Conservation (phyloP, 2,888 invertebrate genomes). For the Drosophila paramelanica region DNA sequence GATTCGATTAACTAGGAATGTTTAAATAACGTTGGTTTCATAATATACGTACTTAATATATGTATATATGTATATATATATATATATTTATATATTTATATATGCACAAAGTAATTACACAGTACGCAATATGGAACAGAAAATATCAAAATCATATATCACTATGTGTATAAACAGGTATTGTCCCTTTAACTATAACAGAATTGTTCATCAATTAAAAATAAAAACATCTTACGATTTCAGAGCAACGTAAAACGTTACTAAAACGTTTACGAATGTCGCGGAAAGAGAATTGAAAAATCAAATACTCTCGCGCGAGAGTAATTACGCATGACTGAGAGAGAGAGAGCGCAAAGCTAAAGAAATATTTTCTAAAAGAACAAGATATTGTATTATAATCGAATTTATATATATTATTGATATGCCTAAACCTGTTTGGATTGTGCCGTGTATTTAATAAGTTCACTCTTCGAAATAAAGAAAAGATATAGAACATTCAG, state of each 20-base stretch:
- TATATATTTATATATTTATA: constrained; percentile 6
- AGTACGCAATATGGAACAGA: constrained; percentile 6
- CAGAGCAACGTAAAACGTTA: background rate
- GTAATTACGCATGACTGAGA: background rate
- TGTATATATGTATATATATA: background rate
- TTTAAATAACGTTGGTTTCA: constrained; percentile 14
- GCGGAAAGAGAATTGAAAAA: background rate
- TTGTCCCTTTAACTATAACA: background rate
- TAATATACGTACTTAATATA: constrained; percentile 17
- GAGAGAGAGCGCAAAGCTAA: background rate
- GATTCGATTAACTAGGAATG: constrained; percentile 12
- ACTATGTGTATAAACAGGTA: constrained; percentile 35
- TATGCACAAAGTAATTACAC: constrained; percentile 21
- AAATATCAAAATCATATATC: constrained; percentile 15
- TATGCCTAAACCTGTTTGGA: background rate
- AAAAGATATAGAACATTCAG: background rate
- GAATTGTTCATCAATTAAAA: too few species aligned
- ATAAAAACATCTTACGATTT: background rate
- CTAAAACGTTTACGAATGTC: background rate
- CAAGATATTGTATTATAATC: background rate
- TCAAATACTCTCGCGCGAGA: background rate
- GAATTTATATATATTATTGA: background rate
- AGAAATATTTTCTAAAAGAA: too few species aligned
- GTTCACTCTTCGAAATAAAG: too few species aligned
- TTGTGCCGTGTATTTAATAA: background rate